These are phyloP conservation scores for Cryptocephalus primarius DNA, from an alignment of 2,888 invertebrate genomes.

Conservation along the genomic window DNA sequence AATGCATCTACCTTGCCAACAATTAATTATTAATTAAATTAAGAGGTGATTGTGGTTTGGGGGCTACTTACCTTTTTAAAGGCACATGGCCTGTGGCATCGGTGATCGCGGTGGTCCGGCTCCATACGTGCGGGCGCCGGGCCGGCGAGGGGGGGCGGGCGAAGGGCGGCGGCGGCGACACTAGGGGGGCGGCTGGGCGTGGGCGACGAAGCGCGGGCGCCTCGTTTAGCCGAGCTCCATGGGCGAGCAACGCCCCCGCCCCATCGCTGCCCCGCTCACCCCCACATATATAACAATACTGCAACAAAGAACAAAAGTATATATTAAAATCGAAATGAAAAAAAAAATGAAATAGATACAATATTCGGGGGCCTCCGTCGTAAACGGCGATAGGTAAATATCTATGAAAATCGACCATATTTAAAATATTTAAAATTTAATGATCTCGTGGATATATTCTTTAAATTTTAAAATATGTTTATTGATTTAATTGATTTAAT, in stretches of 20 bases:
- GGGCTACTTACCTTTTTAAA: constrained; percentile 39
- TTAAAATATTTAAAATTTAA: no score
- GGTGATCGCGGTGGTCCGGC: constrained; percentile 71
- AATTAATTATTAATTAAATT: no score
- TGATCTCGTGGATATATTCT: no score
- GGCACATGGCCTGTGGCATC: constrained; percentile 55
- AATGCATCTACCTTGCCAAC: no score
- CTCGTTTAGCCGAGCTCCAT: constrained; percentile 80
- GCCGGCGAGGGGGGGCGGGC: constrained; percentile 39
- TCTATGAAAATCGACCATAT: no score
- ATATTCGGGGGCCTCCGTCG: no score
- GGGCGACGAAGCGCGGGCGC: constrained; percentile 57
- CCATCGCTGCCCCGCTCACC: constrained; percentile 72
- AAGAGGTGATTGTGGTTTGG: no score
- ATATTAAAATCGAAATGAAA: no score
- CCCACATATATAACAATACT: constrained; percentile 53
- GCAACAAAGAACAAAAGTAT: constrained; percentile 26
- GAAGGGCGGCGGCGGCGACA: constrained; percentile 36
- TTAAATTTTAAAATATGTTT: no score
- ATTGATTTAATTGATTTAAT: no score
- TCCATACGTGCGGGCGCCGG: constrained; percentile 54
- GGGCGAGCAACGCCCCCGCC: constrained; percentile 63
- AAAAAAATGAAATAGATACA: no score
- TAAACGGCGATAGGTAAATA: no score
- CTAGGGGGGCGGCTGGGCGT: constrained; percentile 33